phyloP scores from a whole-genome alignment of 2,113 vertebrate species.

The Ammodytes marinus region DNA sequence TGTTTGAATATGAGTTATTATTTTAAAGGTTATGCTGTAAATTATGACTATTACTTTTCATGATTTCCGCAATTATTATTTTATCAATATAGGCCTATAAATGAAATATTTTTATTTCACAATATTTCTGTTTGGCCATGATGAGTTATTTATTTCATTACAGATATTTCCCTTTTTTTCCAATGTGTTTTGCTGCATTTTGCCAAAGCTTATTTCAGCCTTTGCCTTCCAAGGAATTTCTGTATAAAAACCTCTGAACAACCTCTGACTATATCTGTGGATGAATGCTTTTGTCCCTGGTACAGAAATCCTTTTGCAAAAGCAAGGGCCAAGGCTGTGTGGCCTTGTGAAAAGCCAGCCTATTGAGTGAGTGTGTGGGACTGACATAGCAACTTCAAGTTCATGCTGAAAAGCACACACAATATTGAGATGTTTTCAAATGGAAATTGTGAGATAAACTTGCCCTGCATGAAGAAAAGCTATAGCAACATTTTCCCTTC shows the following conservation, averaged over 20 bases:
- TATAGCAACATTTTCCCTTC: neutral
- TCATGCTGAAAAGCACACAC: neutral
- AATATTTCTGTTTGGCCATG: conserved; percentile 9
- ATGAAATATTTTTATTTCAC: neutral
- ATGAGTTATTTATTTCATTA: neutral
- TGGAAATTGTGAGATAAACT: neutral
- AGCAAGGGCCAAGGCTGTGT: conserved; percentile 39
- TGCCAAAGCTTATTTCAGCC: neutral
- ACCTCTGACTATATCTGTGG: neutral
- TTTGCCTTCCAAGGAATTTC: neutral
- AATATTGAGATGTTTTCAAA: conserved; percentile 11
- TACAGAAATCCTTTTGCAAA: neutral
- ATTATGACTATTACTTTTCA: no score
- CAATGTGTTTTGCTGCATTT: neutral
- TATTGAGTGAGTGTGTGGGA: neutral
- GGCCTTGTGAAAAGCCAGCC: neutral
- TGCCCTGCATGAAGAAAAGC: neutral
- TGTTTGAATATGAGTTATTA: no score
- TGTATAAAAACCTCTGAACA: conserved; percentile 9
- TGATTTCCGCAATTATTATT: no score
- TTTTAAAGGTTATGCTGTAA: no score
- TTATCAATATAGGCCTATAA: no score
- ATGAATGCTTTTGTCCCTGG: conserved; percentile 25
- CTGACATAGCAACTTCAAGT: conserved; percentile 43
- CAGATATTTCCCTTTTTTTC: neutral